phyloP scores from a whole-genome alignment of 37 sponge, comb jelly and placozoan species.

The Chondrosia reniformis region DNA sequence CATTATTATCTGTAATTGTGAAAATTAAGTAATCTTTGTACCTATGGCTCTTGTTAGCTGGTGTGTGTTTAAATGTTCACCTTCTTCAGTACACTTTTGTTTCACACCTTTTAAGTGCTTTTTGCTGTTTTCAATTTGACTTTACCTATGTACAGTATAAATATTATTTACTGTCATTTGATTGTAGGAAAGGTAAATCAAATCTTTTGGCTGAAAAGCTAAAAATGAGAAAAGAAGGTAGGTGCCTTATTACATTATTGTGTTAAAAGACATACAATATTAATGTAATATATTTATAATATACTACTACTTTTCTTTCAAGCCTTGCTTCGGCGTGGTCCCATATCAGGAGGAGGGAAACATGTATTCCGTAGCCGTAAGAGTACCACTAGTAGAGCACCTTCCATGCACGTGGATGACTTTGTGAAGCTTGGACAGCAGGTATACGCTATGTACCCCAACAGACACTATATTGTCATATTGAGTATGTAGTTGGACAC shows the following conservation, averaged over 20 bases:
- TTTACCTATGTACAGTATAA: not conserved
- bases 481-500: too few relatives aligned
- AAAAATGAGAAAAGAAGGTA: slow-evolving; percentile 20
- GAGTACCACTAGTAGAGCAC: slow-evolving; percentile 96
- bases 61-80: too few relatives aligned
- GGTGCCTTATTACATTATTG: too few relatives aligned
- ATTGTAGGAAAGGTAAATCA: slow-evolving; percentile 3
- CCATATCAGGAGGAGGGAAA: slow-evolving; percentile 31
- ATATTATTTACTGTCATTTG: not conserved
- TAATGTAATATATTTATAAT: not conserved
- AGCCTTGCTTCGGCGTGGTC: slow-evolving; percentile 57
- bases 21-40: too few relatives aligned
- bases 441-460: too few relatives aligned
- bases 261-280: too few relatives aligned
- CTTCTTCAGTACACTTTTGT: too few relatives aligned
- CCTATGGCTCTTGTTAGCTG: too few relatives aligned
- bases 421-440: slow-evolving; percentile 60
- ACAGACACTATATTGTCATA: too few relatives aligned
- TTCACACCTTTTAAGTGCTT: too few relatives aligned
- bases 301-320: not conserved
- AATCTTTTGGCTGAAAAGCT: slow-evolving; percentile 19
- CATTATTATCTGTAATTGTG: too few relatives aligned
- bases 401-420: slow-evolving; percentile 98
- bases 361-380: slow-evolving; percentile 76
- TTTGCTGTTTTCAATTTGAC: too few relatives aligned